Conservation (phyloP, 1,140 invertebrate genomes). For the Trialeurodes vaporariorum region DNA sequence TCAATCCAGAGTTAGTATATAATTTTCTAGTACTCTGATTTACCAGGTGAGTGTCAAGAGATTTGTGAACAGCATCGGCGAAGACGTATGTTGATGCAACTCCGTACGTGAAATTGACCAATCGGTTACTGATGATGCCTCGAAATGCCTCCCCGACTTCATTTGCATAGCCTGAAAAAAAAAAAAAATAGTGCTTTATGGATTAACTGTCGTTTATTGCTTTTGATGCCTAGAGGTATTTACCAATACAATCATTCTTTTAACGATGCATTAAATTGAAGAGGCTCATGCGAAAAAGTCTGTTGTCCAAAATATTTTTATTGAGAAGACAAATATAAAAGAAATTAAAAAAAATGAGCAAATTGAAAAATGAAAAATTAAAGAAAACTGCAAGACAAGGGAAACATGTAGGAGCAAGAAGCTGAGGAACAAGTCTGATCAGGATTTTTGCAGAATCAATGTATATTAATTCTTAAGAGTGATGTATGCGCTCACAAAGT, state of each 20-base stretch:
- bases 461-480: too few relatives aligned
- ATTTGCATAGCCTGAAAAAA: slow-evolving; percentile 76
- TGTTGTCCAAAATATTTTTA: background rate
- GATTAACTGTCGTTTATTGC: background rate
- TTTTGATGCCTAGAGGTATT: background rate
- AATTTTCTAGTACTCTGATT: too few relatives aligned
- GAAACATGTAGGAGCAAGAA: too few relatives aligned
- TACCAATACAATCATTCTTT: background rate
- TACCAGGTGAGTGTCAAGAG: slow-evolving; percentile 25
- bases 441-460: too few relatives aligned
- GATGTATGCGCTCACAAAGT: too few relatives aligned
- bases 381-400: too few relatives aligned
- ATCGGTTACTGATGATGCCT: slow-evolving; percentile 53
- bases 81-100: slow-evolving; percentile 74
- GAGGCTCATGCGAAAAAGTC: background rate
- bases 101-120: slow-evolving; percentile 66
- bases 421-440: too few relatives aligned
- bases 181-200: background rate
- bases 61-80: slow-evolving; percentile 76
- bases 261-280: background rate
- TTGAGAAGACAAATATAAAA: background rate
- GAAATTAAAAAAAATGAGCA: background rate
- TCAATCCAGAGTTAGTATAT: too few relatives aligned
- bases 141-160: slow-evolving; percentile 91
- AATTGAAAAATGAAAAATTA: too few relatives aligned